phyloP scores from a whole-genome alignment of 2,113 vertebrate genomes.

The Euleptes europaea region DNA sequence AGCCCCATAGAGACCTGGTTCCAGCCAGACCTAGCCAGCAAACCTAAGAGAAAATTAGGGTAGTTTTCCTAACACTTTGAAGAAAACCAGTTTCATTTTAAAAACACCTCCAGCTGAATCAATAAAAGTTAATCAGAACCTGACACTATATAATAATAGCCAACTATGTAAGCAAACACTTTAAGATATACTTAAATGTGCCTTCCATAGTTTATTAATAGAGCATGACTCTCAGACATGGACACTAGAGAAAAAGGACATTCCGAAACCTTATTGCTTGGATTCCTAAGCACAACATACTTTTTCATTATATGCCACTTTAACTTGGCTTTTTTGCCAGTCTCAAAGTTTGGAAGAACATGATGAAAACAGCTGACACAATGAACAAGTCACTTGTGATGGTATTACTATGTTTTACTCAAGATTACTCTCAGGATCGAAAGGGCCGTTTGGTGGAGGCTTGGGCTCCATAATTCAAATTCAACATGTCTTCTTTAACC shows the following conservation, averaged over 20 bases:
- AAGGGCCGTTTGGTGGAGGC: background rate
- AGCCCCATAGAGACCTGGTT: too few relatives aligned
- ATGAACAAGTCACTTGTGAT: slow-evolving; percentile 32
- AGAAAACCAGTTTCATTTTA: background rate
- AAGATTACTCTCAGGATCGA: background rate
- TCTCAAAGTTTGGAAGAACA: slow-evolving; percentile 29
- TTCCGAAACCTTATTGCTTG: slow-evolving; percentile 22
- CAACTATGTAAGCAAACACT: slow-evolving; percentile 51
- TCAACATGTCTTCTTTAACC: background rate
- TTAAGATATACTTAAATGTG: slow-evolving; percentile 48
- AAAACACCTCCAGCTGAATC: background rate
- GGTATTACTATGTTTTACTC: background rate
- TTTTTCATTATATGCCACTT: slow-evolving; percentile 19
- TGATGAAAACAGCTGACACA: slow-evolving; percentile 20
- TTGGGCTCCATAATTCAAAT: too few relatives aligned
- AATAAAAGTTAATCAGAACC: background rate
- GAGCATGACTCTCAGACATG: background rate
- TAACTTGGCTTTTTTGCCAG: slow-evolving; percentile 29
- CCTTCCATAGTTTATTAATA: background rate
- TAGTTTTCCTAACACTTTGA: background rate
- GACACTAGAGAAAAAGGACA: background rate
- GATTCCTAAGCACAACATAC: background rate
- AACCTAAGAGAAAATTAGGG: background rate
- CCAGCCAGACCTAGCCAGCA: too few relatives aligned
- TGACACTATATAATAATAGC: slow-evolving; percentile 45